Evolutionary conservation across 2,888 invertebrate species (phyloP), one percentile per base, ranked within the genome.

Genomic region (Trisateles emortualis): DNA sequence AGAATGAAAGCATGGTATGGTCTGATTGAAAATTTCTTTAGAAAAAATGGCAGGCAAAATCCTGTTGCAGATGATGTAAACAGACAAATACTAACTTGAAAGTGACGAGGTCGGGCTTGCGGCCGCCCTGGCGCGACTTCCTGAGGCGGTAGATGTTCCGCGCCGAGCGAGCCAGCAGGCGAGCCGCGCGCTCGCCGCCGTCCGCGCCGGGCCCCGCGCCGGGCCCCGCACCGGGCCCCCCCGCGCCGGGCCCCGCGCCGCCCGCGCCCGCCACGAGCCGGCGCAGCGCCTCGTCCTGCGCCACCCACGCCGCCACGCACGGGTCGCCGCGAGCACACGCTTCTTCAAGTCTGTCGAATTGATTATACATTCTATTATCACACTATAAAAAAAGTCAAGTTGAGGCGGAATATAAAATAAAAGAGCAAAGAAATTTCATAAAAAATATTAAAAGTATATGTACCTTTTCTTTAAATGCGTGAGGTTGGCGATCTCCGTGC

Each of bases 141-240:
- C 98, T 93, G 59, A 99, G 93, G 71, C 97, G 96, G 88, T 98
- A 97, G 72, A 98, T 97, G 90, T 99, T 98, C 79, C 97, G 95
- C 54, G 97, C 97, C 9, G 98, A 98, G 81, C 97, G 96, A 88
- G 96, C 95, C 68, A 98, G 93, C 86, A 98, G 95, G 73, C 97
- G 96, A 68, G 97, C 96, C 95, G 84, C 97, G 95, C 68, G 96
- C 94, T 84, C 96, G 93, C 74, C 96, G 67, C 95, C 95, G 0
- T 93, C 83, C 30, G 93, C 95, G 73, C n/a, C n/a, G n/a, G n/a
- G n/a, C n/a, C 64, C 52, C 0, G 24, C 42, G 19, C 43, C 96
- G 90, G 98, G 98, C 78, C 97, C 97, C 33, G 97, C 97, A 97
- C 98, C 14, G 97, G 97, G 98, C 14, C 94, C 0, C 98, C 97